Evolutionary conservation across 2,113 vertebrate genomes (phyloP), one percentile per base, ranked within the genome.

Genomic region (Apteryx owenii): DNA sequence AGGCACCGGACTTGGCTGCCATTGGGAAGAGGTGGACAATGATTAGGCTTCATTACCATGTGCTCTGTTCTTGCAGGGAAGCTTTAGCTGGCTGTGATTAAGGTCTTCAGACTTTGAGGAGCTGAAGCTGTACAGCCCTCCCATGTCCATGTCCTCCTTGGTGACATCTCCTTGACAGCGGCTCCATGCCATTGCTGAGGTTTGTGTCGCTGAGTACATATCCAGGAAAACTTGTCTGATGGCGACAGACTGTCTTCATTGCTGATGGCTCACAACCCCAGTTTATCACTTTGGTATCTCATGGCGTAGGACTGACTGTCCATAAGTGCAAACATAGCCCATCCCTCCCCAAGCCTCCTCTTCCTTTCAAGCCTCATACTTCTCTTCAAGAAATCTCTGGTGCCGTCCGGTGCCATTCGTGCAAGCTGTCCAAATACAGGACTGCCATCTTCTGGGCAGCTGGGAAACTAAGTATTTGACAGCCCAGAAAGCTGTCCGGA

Each of bases 401-500:
- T 11, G 38, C 9, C 0, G 0, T 7, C 61, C 16, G 40, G 62
- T 58, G n/a, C 42, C 14, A 33, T 0, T 18, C 21, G 9, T 26
- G 36, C 40, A 29, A 46, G 0, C 10, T n/a, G 86, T 26, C 29
- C 36, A 54, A 84, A 71, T 3, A 77, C 91, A 92, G 73, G 84
- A 89, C 46, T 89, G 93, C 95, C 96, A 94, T 42, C 91, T 96
- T 65, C 93, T 89, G 91, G 95, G 54, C 83, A 87, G 10, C 77
- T 22, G 64, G 54, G 36, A 84, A 44, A 83, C 61, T 26, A 1
- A 5, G 20, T 16, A n/a, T 40, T 56, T 48, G 64, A 16, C 75
- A 76, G 88, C 31, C 73, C 4, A 0, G 9, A 23, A 76, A 93
- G 31, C 5, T 10, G 22, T 31, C 60, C 3, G 0, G 17, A 61